phyloP scores from a whole-genome alignment of 2,888 invertebrate genomes.

The Athalia rosae region DNA sequence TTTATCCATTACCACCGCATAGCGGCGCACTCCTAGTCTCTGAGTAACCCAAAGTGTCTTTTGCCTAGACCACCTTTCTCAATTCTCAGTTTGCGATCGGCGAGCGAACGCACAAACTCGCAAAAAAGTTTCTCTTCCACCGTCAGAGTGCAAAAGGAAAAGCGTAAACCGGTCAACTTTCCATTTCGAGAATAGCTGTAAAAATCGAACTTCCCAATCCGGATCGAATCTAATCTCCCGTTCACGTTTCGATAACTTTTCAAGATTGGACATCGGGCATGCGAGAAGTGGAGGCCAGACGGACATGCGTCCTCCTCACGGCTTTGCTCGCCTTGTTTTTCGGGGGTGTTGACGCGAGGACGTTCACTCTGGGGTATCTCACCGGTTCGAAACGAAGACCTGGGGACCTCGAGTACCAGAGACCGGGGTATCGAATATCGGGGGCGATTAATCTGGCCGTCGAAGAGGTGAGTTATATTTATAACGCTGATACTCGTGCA shows the following conservation, averaged over 20 bases:
- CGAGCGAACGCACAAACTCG: conserved; percentile 12
- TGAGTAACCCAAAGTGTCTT: conserved; percentile 37
- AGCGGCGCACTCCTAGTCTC: conserved; percentile 39
- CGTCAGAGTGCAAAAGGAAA: too few relatives aligned
- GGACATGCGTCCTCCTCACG: conserved; percentile 63
- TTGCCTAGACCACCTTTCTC: conserved; percentile 8
- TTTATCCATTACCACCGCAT: conserved; percentile 60
- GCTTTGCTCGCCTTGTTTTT: conserved; percentile 55
- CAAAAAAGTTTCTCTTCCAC: neutral
- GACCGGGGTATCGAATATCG: conserved; percentile 83
- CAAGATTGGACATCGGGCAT: conserved; percentile 57
- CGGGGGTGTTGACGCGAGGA: conserved; percentile 73
- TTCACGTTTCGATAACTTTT: neutral
- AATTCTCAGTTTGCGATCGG: conserved; percentile 29
- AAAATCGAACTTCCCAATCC: neutral
- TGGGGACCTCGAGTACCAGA: conserved; percentile 86
- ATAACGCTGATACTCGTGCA: neutral
- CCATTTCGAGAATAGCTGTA: neutral
- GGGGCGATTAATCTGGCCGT: conserved; percentile 93
- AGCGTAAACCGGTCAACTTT: neutral
- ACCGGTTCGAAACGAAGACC: conserved; percentile 88
- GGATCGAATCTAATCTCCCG: neutral
- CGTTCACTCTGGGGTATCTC: conserved; percentile 87
- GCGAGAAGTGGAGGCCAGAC: conserved; percentile 63
- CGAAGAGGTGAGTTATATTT: conserved; percentile 78